phyloP scores from a whole-genome alignment of 2,888 invertebrate genomes.

The Cremastinae sp. region DNA sequence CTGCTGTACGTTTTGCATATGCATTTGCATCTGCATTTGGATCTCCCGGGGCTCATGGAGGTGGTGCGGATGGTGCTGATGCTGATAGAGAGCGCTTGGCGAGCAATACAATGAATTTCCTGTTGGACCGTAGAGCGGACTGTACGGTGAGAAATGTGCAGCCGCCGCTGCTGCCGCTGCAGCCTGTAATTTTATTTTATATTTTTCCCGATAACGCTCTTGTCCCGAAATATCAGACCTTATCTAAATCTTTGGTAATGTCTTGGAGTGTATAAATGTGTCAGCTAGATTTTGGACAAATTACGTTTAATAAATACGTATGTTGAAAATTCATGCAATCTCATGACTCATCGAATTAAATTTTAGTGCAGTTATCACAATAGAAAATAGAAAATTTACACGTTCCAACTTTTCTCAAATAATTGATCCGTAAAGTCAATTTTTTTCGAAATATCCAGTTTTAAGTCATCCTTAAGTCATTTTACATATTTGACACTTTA shows the following conservation, averaged over 20 bases:
- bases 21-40: slow-evolving; percentile 78
- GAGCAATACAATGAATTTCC: slow-evolving; percentile 76
- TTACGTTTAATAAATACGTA: no score
- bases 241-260: background rate
- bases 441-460: no score
- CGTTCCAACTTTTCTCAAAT: no score
- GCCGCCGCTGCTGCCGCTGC: slow-evolving; percentile 72
- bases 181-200: slow-evolving; percentile 65
- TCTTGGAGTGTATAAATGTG: no score
- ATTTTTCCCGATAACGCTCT: slow-evolving; percentile 25
- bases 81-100: slow-evolving; percentile 74
- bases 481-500: no score
- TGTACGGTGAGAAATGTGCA: slow-evolving; percentile 76
- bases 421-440: no score
- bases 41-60: slow-evolving; percentile 74
- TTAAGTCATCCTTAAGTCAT: no score
- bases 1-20: slow-evolving; percentile 76
- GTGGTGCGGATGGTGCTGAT: slow-evolving; percentile 72
- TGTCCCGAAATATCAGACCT: background rate
- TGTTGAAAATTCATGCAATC: background rate
- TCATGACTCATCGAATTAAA: background rate
- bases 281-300: no score
- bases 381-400: no score
- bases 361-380: no score
- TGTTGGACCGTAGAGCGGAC: slow-evolving; percentile 76